Evolutionary conservation across 2,888 invertebrate species (phyloP).

Genomic region (Brassicogethes aeneus): DNA sequence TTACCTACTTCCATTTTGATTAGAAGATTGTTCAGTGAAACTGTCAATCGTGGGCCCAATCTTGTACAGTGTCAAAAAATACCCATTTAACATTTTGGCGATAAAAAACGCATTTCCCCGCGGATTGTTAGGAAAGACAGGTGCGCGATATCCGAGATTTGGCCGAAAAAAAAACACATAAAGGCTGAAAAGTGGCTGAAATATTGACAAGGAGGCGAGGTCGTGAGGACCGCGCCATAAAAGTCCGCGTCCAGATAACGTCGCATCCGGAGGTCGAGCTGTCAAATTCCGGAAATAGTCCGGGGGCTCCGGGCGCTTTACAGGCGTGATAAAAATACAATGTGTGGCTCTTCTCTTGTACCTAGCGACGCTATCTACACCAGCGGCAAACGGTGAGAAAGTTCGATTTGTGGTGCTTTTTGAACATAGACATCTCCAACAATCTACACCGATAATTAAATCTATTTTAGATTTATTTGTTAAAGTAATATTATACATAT

Average conservation of each 20-base stretch:
- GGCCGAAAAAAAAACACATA: conserved; percentile 8
- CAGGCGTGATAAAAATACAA: conserved; percentile 36
- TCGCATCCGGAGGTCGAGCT: conserved; percentile 40
- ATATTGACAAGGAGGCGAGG: conserved; percentile 22
- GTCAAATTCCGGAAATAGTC: conserved; percentile 41
- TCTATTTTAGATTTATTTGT: too few species aligned
- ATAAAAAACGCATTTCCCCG: too few species aligned
- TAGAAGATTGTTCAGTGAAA: too few species aligned
- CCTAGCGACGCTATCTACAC: not conserved
- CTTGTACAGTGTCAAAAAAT: too few species aligned
- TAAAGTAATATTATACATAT: too few species aligned
- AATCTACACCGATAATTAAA: too few species aligned
- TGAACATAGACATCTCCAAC: too few species aligned
- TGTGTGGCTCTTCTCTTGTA: conserved; percentile 11
- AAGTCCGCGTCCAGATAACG: conserved; percentile 36
- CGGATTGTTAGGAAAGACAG: not conserved
- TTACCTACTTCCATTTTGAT: too few species aligned
- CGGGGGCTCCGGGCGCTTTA: conserved; percentile 34
- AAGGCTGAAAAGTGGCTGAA: conserved; percentile 2
- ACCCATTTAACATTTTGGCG: too few species aligned
- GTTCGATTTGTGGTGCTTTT: too few species aligned
- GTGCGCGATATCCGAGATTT: not conserved
- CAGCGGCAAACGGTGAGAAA: conserved; percentile 1
- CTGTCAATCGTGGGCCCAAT: too few species aligned
- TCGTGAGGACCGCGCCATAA: conserved; percentile 26